Conservation (phyloP, 2,888 invertebrate genomes). For the Deilephila porcellus region DNA sequence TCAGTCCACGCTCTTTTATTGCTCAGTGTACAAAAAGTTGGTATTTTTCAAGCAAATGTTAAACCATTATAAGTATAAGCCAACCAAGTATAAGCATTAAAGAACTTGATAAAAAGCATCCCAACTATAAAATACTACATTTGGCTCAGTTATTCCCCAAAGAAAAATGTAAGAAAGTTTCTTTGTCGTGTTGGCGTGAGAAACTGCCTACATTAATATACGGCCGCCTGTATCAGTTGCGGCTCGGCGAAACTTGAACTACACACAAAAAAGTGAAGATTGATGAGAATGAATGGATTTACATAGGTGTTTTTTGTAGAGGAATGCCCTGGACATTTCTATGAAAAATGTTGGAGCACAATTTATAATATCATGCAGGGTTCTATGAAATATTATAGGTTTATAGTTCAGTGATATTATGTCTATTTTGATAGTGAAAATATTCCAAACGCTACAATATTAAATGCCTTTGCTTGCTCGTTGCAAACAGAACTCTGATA, state of each 20-base stretch:
- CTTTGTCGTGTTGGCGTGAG: slow-evolving; percentile 46
- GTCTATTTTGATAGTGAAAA: no score
- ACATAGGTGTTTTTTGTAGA: slow-evolving; percentile 18
- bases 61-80: no score
- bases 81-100: slow-evolving; percentile 30
- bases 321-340: background rate
- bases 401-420: no score
- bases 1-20: background rate
- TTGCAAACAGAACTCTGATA: no score
- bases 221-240: slow-evolving; percentile 50
- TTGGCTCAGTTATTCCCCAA: slow-evolving; percentile 24
- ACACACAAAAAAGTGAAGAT: slow-evolving; percentile 58
- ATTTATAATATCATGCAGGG: background rate
- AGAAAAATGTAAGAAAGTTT: slow-evolving; percentile 34
- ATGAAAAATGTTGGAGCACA: background rate
- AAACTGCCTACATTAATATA: slow-evolving; percentile 49
- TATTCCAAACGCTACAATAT: no score
- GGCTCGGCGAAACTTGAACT: slow-evolving; percentile 52
- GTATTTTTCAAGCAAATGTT: background rate
- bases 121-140: slow-evolving; percentile 22
- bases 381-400: no score
- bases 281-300: slow-evolving; percentile 41
- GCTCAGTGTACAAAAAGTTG: background rate
- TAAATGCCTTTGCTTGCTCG: no score
- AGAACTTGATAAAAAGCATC: slow-evolving; percentile 21